A percentile compares a stretch with the other conserved stretches of the same genome.
phyloP scores from a whole-genome alignment of 2,113 vertebrate species.

The Apodemus speciosus region DNA sequence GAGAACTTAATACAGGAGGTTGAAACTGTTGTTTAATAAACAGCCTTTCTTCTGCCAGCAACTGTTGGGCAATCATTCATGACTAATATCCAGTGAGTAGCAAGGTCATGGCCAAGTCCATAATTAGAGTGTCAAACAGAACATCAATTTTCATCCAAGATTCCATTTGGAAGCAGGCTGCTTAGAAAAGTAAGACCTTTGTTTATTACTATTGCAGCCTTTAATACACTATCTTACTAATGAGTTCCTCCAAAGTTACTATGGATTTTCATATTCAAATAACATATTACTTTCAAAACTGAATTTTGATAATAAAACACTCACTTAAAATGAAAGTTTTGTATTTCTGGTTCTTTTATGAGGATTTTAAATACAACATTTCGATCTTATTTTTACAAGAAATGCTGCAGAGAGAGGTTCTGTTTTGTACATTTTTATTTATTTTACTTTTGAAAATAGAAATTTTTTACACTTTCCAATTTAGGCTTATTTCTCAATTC shows the following conservation, averaged over 20 bases:
- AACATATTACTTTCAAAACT: not conserved
- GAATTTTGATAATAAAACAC: not conserved
- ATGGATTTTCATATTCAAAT: not conserved
- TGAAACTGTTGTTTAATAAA: constrained; percentile 70
- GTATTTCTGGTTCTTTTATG: not conserved
- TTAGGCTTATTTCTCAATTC: constrained; percentile 14
- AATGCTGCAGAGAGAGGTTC: not conserved
- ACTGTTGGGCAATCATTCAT: constrained; percentile 73
- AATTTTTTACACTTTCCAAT: constrained; percentile 5
- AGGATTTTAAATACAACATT: not conserved
- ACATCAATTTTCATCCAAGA: constrained; percentile 65
- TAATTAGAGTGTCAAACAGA: constrained; percentile 58
- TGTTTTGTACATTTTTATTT: not conserved
- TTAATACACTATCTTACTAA: not conserved
- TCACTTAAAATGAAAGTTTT: not conserved
- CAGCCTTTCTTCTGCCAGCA: constrained; percentile 67
- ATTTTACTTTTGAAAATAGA: not conserved
- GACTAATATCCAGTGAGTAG: constrained; percentile 50
- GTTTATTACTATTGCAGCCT: not conserved
- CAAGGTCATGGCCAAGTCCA: constrained; percentile 72
- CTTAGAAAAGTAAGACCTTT: not conserved
- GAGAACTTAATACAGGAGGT: not conserved
- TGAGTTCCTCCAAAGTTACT: not conserved
- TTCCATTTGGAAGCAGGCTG: constrained; percentile 53
- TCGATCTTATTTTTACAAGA: not conserved